phyloP scores from a whole-genome alignment of 1,140 invertebrate species.

The Aphelenchoides avenae region DNA sequence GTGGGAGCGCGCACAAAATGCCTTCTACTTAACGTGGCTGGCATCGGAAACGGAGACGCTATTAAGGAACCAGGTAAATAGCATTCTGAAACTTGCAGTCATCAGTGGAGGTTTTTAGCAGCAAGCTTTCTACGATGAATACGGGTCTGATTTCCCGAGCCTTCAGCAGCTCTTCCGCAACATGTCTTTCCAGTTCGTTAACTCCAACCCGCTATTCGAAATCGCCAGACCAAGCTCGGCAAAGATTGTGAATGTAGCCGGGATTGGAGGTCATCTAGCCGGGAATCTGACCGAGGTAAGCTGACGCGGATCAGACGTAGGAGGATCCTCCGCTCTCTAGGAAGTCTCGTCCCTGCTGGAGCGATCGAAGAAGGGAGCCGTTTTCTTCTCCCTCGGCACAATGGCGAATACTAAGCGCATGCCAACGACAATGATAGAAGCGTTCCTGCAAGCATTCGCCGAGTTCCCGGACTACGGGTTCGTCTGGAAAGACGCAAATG shows the following conservation, averaged over 20 bases:
- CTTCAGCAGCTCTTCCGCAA: constrained; percentile 12
- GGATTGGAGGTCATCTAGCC: constrained; percentile 7
- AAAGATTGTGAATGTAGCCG: constrained; percentile 22
- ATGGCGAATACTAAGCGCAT: constrained; percentile 27
- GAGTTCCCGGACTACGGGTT: constrained; percentile 20
- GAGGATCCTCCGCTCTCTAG: not conserved
- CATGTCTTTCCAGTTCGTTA: constrained; percentile 17
- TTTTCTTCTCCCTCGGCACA: constrained; percentile 29
- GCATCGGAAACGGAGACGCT: not conserved
- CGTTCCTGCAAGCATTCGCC: constrained; percentile 19
- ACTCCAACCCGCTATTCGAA: constrained; percentile 25
- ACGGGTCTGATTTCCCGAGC: constrained; percentile 13
- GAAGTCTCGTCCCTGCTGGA: not conserved
- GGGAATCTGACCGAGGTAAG: constrained; percentile 5
- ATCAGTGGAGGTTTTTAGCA: constrained; percentile 1
- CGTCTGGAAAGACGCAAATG: constrained; percentile 20
- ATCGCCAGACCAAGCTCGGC: constrained; percentile 20
- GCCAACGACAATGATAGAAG: constrained; percentile 1
- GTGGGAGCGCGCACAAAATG: not conserved
- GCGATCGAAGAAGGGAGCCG: constrained; percentile 18
- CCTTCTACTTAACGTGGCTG: constrained; percentile 7
- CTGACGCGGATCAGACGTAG: too few species aligned
- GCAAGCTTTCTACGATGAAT: constrained; percentile 6
- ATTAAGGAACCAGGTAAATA: not conserved
- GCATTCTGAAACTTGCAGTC: not conserved